These are phyloP conservation scores for Aurelia aurita DNA, from an alignment of 30 jellyfish, hydroid and myxozoan genomes.

Conservation along the genomic window DNA sequence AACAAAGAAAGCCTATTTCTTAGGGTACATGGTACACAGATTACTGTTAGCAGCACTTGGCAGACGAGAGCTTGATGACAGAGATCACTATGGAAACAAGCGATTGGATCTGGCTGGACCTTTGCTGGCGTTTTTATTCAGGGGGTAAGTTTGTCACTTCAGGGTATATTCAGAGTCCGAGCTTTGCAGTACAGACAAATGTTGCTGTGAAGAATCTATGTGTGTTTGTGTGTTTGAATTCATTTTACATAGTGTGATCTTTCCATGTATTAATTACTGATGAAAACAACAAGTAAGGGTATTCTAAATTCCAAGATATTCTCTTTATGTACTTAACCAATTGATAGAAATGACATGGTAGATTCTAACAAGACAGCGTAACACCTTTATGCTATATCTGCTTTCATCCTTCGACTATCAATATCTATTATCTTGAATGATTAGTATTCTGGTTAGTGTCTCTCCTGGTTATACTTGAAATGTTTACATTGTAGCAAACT, in stretches of 20 bases:
- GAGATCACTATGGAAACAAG: constrained; percentile 99
- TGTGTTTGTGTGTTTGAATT: too few species aligned
- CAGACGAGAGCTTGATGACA: constrained; percentile 98
- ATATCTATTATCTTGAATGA: background rate
- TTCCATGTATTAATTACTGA: too few species aligned
- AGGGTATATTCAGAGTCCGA: too few species aligned
- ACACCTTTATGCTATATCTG: background rate
- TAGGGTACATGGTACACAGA: constrained; percentile 99
- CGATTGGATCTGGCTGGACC: constrained; percentile 99
- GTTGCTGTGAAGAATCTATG: too few species aligned
- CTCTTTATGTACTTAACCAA: too few species aligned
- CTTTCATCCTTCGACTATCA: background rate
- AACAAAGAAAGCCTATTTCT: constrained; percentile 97
- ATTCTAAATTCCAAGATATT: too few species aligned
- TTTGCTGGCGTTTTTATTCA: constrained; percentile 91
- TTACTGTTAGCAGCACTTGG: constrained; percentile 97
- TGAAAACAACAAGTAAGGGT: too few species aligned
- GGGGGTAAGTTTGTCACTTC: constrained; percentile 78
- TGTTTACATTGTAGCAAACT: too few species aligned
- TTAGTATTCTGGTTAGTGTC: background rate
- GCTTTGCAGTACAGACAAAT: too few species aligned
- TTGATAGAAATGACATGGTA: too few species aligned
- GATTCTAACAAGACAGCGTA: background rate
- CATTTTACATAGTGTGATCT: too few species aligned
- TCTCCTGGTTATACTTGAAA: background rate